Conservation (phyloP, 1,140 invertebrate genomes). For the Coptotermes formosanus region DNA sequence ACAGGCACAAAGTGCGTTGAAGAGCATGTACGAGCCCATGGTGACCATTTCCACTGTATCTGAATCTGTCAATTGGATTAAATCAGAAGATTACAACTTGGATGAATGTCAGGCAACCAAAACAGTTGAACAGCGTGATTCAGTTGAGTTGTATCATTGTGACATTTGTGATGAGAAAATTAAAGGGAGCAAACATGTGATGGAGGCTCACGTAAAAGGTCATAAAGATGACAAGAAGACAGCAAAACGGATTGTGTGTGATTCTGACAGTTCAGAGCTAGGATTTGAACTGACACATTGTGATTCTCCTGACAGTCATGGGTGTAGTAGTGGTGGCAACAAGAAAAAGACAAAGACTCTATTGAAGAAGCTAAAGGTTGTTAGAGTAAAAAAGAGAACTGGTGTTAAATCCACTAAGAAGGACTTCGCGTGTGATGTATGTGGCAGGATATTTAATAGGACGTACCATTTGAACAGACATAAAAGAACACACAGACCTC, state of each 20-base stretch:
- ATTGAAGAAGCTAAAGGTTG: not conserved
- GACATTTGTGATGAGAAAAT: conserved; percentile 6
- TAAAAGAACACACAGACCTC: conserved; percentile 38
- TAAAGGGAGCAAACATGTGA: not conserved
- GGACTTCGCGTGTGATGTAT: conserved; percentile 13
- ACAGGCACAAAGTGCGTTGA: conserved; percentile 9
- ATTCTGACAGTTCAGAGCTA: not conserved
- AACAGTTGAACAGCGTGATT: not conserved
- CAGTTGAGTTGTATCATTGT: conserved; percentile 17
- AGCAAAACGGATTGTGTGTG: not conserved
- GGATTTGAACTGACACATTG: not conserved
- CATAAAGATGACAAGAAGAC: not conserved
- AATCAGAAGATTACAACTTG: conserved; percentile 3
- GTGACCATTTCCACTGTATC: conserved; percentile 20
- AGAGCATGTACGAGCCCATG: conserved; percentile 17
- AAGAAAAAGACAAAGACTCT: not conserved
- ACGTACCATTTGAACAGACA: conserved; percentile 38
- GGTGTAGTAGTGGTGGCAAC: not conserved
- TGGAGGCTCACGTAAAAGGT: not conserved
- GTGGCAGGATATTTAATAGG: conserved; percentile 19
- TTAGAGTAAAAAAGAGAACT: not conserved
- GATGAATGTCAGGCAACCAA: not conserved
- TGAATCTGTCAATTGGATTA: conserved; percentile 20
- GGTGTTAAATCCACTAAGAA: not conserved
- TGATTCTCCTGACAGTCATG: not conserved